Evolutionary conservation across 2,113 vertebrate species (phyloP).

Genomic region (Dromiciops gliroides): DNA sequence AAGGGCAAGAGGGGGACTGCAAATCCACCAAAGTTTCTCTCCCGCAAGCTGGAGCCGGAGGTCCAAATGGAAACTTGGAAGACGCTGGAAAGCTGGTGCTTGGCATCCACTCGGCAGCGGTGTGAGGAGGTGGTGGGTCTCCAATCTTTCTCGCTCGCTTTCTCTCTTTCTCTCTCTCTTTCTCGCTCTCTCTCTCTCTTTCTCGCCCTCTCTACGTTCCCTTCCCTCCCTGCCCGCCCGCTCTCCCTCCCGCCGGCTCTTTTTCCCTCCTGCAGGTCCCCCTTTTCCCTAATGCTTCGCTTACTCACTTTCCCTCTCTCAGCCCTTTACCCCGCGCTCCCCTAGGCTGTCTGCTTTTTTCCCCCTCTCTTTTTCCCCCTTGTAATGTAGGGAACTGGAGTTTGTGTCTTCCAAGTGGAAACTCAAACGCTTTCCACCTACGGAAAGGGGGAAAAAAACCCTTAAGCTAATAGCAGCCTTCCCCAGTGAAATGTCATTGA

Average conservation of each 20-base stretch:
- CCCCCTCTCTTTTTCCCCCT: neutral
- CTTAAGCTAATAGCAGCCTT: conserved; percentile 53
- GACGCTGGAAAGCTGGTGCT: conserved; percentile 81
- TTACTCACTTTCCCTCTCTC: neutral
- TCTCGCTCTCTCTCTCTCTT: neutral
- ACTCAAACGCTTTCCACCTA: conserved; percentile 15
- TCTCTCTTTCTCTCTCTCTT: neutral
- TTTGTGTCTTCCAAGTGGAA: conserved; percentile 1
- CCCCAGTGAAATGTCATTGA: conserved; percentile 54
- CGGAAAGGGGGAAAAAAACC: conserved; percentile 14
- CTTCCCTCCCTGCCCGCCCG: neutral
- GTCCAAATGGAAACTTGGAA: conserved; percentile 87
- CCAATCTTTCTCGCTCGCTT: neutral
- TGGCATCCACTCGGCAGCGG: conserved; percentile 83
- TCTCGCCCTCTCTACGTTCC: neutral
- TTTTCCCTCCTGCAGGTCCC: neutral
- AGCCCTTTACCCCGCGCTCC: neutral
- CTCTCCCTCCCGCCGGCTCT: neutral
- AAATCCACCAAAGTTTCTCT: conserved; percentile 83
- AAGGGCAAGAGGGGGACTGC: conserved; percentile 75
- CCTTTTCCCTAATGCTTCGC: neutral
- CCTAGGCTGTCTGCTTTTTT: neutral
- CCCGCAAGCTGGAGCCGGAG: conserved; percentile 80
- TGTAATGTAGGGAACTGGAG: neutral
- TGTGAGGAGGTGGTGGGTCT: conserved; percentile 25